Conservation (phyloP, 2,888 invertebrate species). For the Acleris holmiana region DNA sequence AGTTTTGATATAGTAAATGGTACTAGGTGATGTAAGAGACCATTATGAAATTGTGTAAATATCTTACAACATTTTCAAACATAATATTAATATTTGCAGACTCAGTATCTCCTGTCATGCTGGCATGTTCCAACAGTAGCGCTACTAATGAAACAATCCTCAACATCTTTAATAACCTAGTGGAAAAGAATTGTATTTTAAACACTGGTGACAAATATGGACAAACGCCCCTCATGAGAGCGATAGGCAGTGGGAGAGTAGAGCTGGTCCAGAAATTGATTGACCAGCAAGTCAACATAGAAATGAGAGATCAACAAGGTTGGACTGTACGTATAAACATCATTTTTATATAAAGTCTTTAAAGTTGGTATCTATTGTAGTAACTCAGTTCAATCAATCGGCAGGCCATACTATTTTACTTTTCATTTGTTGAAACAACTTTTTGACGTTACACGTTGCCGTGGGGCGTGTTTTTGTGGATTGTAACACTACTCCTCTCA, state of each 20-base stretch:
- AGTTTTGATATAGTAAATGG: too few relatives aligned
- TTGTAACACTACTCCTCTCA: too few relatives aligned
- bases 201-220: slow-evolving; percentile 84
- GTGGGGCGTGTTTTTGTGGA: too few relatives aligned
- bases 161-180: slow-evolving; percentile 76
- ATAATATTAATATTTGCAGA: slow-evolving; percentile 62
- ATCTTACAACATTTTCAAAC: too few relatives aligned
- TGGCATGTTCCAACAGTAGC: slow-evolving; percentile 84
- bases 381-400: too few relatives aligned
- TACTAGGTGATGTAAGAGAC: too few relatives aligned
- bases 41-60: too few relatives aligned
- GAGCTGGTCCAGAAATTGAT: slow-evolving; percentile 81
- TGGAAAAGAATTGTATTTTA: slow-evolving; percentile 80
- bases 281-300: slow-evolving; percentile 79
- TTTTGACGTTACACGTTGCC: too few relatives aligned
- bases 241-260: slow-evolving; percentile 81
- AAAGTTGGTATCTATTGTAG: too few relatives aligned
- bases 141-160: slow-evolving; percentile 68
- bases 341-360: not conserved
- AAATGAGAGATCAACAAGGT: slow-evolving; percentile 84
- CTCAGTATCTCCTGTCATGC: slow-evolving; percentile 86
- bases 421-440: too few relatives aligned
- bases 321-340: slow-evolving; percentile 81
- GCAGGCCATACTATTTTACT: too few relatives aligned
- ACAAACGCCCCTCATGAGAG: slow-evolving; percentile 86